A percentile compares a stretch with the other conserved stretches of the same genome.
phyloP scores from a whole-genome alignment of 2,113 vertebrate species.

The Stictonetta naevosa region DNA sequence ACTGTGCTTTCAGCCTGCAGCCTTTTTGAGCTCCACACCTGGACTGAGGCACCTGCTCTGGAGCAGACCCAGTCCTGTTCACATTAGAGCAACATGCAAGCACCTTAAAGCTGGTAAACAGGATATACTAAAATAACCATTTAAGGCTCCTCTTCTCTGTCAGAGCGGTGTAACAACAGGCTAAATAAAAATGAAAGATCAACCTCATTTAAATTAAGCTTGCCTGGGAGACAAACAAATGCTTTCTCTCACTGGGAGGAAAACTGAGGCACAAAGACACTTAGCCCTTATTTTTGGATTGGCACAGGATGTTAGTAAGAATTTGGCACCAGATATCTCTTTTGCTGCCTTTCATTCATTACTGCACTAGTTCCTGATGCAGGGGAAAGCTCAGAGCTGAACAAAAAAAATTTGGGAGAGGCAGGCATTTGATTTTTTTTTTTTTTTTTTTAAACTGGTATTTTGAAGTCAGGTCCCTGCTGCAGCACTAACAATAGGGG shows the following conservation, averaged over 20 bases:
- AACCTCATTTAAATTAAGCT: not conserved
- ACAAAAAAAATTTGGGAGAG: not conserved
- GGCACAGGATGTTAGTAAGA: not conserved
- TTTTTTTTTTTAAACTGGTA: not conserved
- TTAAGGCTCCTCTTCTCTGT: not conserved
- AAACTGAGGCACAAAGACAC: constrained; percentile 26
- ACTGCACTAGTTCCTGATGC: not conserved
- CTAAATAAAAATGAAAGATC: not conserved
- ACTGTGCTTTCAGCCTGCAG: not conserved
- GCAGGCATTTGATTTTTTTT: not conserved
- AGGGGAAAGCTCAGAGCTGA: not conserved
- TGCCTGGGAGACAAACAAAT: not conserved
- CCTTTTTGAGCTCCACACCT: not conserved
- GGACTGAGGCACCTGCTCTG: not conserved
- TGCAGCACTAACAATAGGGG: not conserved
- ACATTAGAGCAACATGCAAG: not conserved
- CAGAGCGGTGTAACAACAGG: not conserved
- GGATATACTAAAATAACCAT: not conserved
- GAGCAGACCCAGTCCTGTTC: not conserved
- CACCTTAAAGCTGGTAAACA: not conserved
- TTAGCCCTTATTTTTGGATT: not conserved
- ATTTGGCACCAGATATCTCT: not conserved
- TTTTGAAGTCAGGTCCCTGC: not conserved
- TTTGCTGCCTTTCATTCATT: not conserved
- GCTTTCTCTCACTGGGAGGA: not conserved